Evolutionary conservation across 2,888 invertebrate genomes (phyloP).

Genomic region (Chromoteleia sp.): DNA sequence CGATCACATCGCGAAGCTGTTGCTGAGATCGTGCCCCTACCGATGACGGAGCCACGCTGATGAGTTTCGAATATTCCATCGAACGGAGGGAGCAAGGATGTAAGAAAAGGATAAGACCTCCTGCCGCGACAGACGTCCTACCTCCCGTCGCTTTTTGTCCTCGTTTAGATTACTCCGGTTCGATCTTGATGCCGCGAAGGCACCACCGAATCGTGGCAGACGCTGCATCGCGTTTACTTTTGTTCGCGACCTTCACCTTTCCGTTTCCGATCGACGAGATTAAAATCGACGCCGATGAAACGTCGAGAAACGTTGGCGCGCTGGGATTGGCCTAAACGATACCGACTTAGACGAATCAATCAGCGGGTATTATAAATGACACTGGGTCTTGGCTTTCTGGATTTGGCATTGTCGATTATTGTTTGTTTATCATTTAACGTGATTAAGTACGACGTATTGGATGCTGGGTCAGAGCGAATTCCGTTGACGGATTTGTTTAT

Average conservation of each 20-base stretch:
- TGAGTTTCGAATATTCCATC: conserved; percentile 76
- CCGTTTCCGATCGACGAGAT: conserved; percentile 31
- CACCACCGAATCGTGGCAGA: conserved; percentile 33
- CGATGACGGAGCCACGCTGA: conserved; percentile 78
- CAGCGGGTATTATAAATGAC: conserved; percentile 41
- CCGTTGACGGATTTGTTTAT: neutral
- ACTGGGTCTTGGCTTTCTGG: neutral
- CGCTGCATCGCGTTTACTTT: conserved; percentile 34
- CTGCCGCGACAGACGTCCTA: conserved; percentile 76
- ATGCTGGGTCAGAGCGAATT: no score
- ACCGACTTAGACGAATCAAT: conserved; percentile 43
- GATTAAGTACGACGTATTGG: neutral
- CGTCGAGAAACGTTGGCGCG: conserved; percentile 40
- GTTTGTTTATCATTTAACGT: conserved; percentile 18
- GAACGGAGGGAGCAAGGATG: conserved; percentile 67
- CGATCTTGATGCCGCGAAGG: conserved; percentile 42
- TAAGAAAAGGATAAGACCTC: conserved; percentile 73
- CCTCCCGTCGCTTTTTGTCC: conserved; percentile 80
- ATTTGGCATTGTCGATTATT: conserved; percentile 5
- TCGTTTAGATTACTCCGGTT: conserved; percentile 75
- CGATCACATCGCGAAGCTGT: conserved; percentile 55
- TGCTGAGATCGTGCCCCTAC: conserved; percentile 59
- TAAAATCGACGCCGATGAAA: conserved; percentile 49
- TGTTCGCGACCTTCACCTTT: conserved; percentile 48
- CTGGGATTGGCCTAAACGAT: conserved; percentile 8